These are phyloP conservation scores for Adelphocoris suturalis DNA, from an alignment of 2,888 invertebrate species.

Conservation along the genomic window DNA sequence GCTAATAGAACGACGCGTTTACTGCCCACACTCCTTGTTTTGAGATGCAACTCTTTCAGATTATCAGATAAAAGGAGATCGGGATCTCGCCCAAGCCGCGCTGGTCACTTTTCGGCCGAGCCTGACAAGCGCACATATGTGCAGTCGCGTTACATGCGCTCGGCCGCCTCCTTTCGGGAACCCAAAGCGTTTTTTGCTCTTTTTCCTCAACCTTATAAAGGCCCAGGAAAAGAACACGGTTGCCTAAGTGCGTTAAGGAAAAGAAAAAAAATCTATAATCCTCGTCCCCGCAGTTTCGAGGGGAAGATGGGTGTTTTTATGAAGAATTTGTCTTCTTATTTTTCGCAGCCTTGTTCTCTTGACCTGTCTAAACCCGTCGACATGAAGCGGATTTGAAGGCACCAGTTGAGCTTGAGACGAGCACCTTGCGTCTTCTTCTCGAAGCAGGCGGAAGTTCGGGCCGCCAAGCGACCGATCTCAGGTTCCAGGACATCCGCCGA, in stretches of 20 bases:
- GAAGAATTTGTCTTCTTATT: not conserved
- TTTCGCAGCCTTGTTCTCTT: not conserved
- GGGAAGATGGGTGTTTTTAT: not conserved
- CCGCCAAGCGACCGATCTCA: slow-evolving; percentile 55
- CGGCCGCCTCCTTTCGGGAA: slow-evolving; percentile 17
- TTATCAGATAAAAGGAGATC: not conserved
- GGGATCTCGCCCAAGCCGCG: not conserved
- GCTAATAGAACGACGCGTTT: slow-evolving; percentile 55
- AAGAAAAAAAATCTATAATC: slow-evolving; percentile 35
- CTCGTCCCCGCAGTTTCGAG: not conserved
- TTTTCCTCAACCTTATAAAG: not conserved
- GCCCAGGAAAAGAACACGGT: slow-evolving; percentile 51
- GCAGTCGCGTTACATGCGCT: slow-evolving; percentile 49
- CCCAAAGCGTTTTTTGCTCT: not conserved
- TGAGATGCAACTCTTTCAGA: slow-evolving; percentile 42
- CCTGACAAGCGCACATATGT: slow-evolving; percentile 54
- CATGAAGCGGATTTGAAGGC: slow-evolving; percentile 33
- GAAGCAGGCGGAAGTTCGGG: slow-evolving; percentile 48
- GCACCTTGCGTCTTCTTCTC: slow-evolving; percentile 33
- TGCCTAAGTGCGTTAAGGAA: slow-evolving; percentile 41
- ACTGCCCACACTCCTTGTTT: slow-evolving; percentile 24
- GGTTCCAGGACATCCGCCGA: slow-evolving; percentile 67
- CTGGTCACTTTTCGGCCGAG: slow-evolving; percentile 29
- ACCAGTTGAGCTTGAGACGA: slow-evolving; percentile 53
- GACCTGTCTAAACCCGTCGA: not conserved